phyloP scores from a whole-genome alignment of 2,888 invertebrate genomes.

The Axea sp. region DNA sequence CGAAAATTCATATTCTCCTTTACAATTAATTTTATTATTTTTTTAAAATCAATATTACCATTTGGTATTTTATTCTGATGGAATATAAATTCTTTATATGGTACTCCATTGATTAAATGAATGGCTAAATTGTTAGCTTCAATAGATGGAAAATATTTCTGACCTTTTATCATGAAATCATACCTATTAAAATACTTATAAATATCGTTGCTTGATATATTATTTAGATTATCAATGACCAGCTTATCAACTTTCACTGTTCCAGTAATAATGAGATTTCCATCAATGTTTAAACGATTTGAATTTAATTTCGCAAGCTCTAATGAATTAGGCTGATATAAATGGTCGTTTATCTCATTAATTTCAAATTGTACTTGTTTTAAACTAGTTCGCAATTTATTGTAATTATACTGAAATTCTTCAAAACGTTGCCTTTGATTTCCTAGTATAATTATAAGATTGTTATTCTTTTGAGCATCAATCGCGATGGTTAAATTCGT shows the following conservation, averaged over 20 bases:
- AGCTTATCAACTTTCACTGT: conserved; percentile 69
- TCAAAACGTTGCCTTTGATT: conserved; percentile 22
- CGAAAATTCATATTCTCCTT: conserved; percentile 61
- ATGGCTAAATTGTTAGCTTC: conserved; percentile 68
- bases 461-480: not conserved
- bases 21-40: conserved; percentile 63
- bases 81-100: conserved; percentile 69
- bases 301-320: conserved; percentile 40
- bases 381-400: not conserved
- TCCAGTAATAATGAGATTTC: conserved; percentile 72
- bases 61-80: conserved; percentile 68
- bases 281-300: conserved; percentile 70
- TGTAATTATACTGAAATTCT: conserved; percentile 45
- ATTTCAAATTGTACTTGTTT: not conserved
- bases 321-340: conserved; percentile 46
- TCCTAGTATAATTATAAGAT: conserved; percentile 59
- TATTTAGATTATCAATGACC: conserved; percentile 71
- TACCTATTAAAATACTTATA: conserved; percentile 69
- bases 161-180: conserved; percentile 57
- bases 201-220: conserved; percentile 66
- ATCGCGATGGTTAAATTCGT: conserved; percentile 11
- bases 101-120: conserved; percentile 71
- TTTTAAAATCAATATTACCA: conserved; percentile 68
- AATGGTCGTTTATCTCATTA: conserved; percentile 57
- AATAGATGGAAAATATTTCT: conserved; percentile 66